phyloP scores from a whole-genome alignment of 2,797 vertebrate genomes.

The Myotis planiceps region DNA sequence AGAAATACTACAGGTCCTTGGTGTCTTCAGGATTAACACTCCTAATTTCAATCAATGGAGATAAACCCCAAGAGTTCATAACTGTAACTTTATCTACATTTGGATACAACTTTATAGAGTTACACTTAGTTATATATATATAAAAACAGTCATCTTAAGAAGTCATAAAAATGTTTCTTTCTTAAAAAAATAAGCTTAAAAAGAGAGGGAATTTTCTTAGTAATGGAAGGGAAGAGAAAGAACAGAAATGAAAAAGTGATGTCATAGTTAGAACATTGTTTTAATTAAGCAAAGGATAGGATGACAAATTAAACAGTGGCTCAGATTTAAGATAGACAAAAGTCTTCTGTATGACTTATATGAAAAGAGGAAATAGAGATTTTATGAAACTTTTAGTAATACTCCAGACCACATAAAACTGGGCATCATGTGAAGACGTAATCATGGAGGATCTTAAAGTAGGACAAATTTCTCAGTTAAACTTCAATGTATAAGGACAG shows the following conservation, averaged over 20 bases:
- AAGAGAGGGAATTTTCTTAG: neutral
- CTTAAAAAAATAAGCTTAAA: neutral
- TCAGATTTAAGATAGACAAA: neutral
- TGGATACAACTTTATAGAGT: neutral
- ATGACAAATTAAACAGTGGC: neutral
- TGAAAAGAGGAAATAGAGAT: neutral
- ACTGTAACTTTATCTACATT: neutral
- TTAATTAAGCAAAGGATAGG: conserved; percentile 27
- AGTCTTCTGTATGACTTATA: neutral
- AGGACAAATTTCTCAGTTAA: neutral
- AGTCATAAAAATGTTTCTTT: neutral
- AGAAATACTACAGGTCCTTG: neutral
- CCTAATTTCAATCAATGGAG: neutral
- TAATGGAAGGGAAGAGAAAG: neutral
- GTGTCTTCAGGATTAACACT: neutral
- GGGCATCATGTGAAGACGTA: neutral
- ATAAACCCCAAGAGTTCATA: neutral
- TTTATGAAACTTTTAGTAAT: neutral
- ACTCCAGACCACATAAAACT: neutral
- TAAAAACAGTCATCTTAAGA: neutral
- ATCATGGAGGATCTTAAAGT: neutral
- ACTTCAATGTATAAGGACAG: neutral
- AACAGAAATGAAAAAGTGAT: conserved; percentile 1
- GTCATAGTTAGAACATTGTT: neutral
- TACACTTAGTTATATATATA: neutral